Evolutionary conservation across 2,113 vertebrate genomes (phyloP).

Genomic region (Nannobrachium achirus): DNA sequence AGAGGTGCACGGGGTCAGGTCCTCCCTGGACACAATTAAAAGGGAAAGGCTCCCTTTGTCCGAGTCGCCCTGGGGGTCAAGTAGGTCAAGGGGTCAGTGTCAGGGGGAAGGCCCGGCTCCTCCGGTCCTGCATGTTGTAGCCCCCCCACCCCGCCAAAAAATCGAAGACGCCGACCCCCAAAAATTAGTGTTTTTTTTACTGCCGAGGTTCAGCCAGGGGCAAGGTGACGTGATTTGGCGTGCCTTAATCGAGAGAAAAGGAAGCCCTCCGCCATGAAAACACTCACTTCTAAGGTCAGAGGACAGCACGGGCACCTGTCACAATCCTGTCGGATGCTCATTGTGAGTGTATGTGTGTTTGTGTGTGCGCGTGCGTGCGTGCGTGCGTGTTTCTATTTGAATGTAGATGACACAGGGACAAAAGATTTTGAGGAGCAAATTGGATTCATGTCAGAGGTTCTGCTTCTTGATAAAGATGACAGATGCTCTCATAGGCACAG

Average conservation of each 20-base stretch:
- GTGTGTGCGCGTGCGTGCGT: constrained; percentile 1
- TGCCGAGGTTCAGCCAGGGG: constrained; percentile 62
- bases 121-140: constrained; percentile 59
- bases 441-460: constrained; percentile 67
- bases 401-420: constrained; percentile 54
- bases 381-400: constrained; percentile 47
- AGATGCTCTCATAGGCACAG: constrained; percentile 62
- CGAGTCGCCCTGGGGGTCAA: constrained; percentile 73
- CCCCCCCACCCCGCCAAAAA: constrained; percentile 32
- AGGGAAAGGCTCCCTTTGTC: constrained; percentile 83
- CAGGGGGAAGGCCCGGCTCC: constrained; percentile 67
- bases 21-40: constrained; percentile 76
- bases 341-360: neutral
- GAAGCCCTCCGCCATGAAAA: constrained; percentile 61
- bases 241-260: constrained; percentile 75
- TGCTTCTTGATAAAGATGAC: constrained; percentile 78
- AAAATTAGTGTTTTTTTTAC: constrained; percentile 72
- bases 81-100: constrained; percentile 81
- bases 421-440: constrained; percentile 66
- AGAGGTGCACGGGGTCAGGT: constrained; percentile 75
- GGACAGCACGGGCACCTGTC: constrained; percentile 69
- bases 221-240: constrained; percentile 51
- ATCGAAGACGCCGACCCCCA: constrained; percentile 56
- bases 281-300: constrained; percentile 68
- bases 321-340: constrained; percentile 46